Percentiles rank a stretch among this genome's conserved stretches.
phyloP scores from a whole-genome alignment of 2,888 invertebrate species.

The Rambutsinella grinnellia region DNA sequence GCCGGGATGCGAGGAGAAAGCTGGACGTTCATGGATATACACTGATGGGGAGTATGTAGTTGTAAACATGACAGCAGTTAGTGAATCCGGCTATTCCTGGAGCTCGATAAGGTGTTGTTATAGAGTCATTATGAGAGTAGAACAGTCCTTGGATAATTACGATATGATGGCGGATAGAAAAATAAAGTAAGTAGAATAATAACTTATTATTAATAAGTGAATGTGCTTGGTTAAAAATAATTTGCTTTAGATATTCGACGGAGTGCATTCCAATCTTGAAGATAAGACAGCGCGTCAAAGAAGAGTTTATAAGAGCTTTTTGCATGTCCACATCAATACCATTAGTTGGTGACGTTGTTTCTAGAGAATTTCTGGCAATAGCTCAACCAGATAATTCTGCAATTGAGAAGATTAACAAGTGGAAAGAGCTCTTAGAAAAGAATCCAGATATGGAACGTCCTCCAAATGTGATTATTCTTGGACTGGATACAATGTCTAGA shows the following conservation, averaged over 20 bases:
- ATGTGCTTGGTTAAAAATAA: not conserved
- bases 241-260: conserved; percentile 10
- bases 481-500: conserved; percentile 42
- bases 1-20: not conserved
- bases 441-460: conserved; percentile 1
- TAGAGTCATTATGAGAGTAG: not conserved
- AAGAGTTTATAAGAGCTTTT: conserved; percentile 37
- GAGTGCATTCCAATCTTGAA: not conserved
- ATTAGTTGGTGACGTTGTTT: conserved; percentile 18
- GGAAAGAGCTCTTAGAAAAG: not conserved
- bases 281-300: not conserved
- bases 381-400: not conserved
- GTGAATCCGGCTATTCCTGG: not conserved
- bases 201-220: not conserved
- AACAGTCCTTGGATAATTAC: not conserved
- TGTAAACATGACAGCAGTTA: not conserved
- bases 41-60: not conserved
- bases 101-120: conserved; percentile 1
- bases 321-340: conserved; percentile 28
- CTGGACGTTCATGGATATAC: not conserved
- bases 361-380: conserved; percentile 24
- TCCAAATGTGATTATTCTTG: conserved; percentile 39
- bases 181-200: not conserved
- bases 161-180: not conserved
- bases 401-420: not conserved